Percentiles rank a stretch among this genome's conserved stretches.
Conservation (phyloP, 2,797 vertebrate species). For the Micropoecilia bifurca region DNA sequence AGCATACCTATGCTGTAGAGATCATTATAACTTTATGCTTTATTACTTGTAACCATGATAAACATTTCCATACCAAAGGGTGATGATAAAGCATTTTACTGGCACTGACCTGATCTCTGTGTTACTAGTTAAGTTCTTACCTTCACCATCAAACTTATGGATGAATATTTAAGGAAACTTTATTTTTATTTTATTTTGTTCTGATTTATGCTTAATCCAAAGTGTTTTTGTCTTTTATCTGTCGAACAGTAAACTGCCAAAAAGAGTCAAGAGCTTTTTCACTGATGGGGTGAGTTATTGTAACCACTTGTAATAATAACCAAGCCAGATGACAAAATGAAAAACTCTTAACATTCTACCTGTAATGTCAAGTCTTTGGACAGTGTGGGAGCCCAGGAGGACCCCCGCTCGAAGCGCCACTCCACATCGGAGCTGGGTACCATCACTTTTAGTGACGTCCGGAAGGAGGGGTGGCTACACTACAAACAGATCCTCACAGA, state of each 20-base stretch:
- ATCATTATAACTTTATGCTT: background rate
- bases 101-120: background rate
- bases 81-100: too few species aligned
- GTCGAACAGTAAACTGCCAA: conserved; percentile 87
- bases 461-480: conserved; percentile 95
- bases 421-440: conserved; percentile 95
- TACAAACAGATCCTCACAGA: conserved; percentile 97
- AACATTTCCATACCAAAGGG: background rate
- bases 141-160: background rate
- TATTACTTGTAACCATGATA: background rate
- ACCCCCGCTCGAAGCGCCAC: conserved; percentile 89
- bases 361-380: conserved; percentile 87
- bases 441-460: conserved; percentile 86
- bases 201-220: background rate
- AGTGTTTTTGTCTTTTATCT: conserved; percentile 31
- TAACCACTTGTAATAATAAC: background rate
- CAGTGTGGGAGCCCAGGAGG: conserved; percentile 87
- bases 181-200: background rate
- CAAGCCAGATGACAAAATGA: background rate
- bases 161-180: background rate
- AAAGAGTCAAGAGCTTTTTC: conserved; percentile 95
- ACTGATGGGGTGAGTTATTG: conserved; percentile 89
- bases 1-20: background rate
- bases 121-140: background rate
- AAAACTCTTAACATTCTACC: background rate